These are phyloP conservation scores for Brachionus koreanus DNA, from an alignment of 1,140 invertebrate species.

Conservation along the genomic window DNA sequence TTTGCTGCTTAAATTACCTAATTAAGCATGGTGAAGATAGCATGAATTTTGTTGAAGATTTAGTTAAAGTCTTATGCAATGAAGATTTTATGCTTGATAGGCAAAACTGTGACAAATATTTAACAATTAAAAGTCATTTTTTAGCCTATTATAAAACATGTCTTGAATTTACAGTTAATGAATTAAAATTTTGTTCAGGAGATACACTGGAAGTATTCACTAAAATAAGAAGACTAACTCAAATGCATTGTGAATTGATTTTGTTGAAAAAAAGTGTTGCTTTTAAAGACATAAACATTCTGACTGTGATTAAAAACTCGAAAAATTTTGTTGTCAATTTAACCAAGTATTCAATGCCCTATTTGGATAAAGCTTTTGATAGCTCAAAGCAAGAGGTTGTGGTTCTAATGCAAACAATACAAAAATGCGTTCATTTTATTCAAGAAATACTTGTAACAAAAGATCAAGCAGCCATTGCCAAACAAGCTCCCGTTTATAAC, in stretches of 20 bases:
- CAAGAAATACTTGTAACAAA: conserved; percentile 37
- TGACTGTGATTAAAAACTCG: conserved; percentile 30
- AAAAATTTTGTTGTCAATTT: conserved; percentile 25
- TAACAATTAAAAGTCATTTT: conserved; percentile 32
- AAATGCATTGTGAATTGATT: conserved; percentile 17
- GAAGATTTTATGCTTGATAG: conserved; percentile 31
- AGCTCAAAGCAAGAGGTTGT: background rate
- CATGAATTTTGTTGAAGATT: background rate
- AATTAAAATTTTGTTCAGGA: background rate
- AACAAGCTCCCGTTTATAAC: conserved; percentile 34
- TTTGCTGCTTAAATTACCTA: background rate
- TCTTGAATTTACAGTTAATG: conserved; percentile 13
- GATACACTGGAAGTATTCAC: background rate
- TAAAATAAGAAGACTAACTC: background rate
- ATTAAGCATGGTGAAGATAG: background rate
- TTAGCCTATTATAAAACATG: background rate
- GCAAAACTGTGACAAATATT: conserved; percentile 25
- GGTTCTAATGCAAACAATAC: background rate
- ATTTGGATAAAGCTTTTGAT: conserved; percentile 24
- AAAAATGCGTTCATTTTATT: conserved; percentile 41
- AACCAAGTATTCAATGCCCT: background rate
- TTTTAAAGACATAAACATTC: conserved; percentile 35
- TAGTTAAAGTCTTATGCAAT: background rate
- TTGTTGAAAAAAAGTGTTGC: background rate
- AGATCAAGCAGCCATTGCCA: conserved; percentile 3